phyloP scores from a whole-genome alignment of 2,113 vertebrate genomes.

The Pelecanus crispus region DNA sequence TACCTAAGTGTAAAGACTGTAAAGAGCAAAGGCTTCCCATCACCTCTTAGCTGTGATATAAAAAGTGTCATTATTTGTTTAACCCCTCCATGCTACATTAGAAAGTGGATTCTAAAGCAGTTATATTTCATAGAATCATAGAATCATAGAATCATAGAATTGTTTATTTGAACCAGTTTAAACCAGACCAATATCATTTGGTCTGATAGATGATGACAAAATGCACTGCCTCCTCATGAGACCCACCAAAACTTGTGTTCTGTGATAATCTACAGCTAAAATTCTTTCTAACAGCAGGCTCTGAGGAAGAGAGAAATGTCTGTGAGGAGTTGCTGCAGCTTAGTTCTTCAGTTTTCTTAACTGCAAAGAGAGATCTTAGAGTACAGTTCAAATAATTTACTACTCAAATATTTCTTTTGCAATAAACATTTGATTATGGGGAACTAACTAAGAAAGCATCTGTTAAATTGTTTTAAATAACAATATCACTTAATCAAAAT shows the following conservation, averaged over 20 bases:
- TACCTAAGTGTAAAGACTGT: background rate
- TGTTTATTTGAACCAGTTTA: background rate
- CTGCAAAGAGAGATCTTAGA: background rate
- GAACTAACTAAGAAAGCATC: background rate
- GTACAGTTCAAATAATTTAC: background rate
- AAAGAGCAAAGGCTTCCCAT: background rate
- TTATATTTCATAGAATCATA: no score
- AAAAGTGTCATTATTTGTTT: background rate
- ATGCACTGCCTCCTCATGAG: background rate
- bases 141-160: no score
- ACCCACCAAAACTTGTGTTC: background rate
- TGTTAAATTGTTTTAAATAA: conserved; percentile 58
- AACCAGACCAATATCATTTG: background rate
- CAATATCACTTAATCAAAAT: conserved; percentile 37
- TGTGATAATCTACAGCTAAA: background rate
- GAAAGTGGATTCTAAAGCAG: background rate
- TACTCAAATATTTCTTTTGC: background rate
- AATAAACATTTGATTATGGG: conserved; percentile 26
- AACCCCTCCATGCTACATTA: background rate
- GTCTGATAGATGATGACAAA: background rate
- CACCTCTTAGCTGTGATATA: background rate
- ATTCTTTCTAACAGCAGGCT: background rate
- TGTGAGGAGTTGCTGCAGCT: background rate
- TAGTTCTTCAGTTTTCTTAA: background rate
- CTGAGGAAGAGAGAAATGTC: background rate